Evolutionary conservation across 2,888 invertebrate species (phyloP).

Genomic region (Tridacna crocea): DNA sequence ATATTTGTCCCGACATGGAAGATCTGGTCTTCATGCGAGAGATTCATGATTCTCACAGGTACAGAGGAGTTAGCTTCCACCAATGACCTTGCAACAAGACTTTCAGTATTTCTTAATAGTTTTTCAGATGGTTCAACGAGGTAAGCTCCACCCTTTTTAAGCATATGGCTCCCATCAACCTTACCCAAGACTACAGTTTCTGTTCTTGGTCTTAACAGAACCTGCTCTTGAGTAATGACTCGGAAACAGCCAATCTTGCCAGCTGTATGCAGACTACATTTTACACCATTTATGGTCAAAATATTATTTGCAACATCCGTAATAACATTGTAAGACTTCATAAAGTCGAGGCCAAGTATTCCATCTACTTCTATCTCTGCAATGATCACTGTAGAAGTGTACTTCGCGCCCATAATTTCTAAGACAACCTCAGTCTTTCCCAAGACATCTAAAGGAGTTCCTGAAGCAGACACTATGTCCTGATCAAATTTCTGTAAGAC

Average conservation of each 20-base stretch:
- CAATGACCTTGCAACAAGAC: neutral
- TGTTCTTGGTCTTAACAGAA: neutral
- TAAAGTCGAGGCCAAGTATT: constrained; percentile 7
- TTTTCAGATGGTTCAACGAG: constrained; percentile 1
- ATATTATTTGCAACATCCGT: neutral
- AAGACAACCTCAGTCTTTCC: neutral
- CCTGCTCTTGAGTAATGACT: neutral
- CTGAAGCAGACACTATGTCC: neutral
- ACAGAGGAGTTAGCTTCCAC: neutral
- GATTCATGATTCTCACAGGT: constrained; percentile 15
- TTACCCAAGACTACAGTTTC: constrained; percentile 5
- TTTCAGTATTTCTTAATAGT: neutral
- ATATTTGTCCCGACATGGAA: constrained; percentile 4
- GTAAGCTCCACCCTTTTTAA: neutral
- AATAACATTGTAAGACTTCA: constrained; percentile 4
- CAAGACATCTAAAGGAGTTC: constrained; percentile 7
- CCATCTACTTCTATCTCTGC: constrained; percentile 9
- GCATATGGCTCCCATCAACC: neutral
- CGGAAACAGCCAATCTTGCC: constrained; percentile 6
- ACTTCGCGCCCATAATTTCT: neutral
- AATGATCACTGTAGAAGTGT: neutral
- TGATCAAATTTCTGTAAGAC: neutral
- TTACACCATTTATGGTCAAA: neutral
- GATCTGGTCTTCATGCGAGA: neutral
- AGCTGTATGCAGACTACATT: neutral